A percentile compares a stretch with the other conserved stretches of the same genome.
Conservation (phyloP, 2,113 vertebrate species). For the Solea senegalensis region DNA sequence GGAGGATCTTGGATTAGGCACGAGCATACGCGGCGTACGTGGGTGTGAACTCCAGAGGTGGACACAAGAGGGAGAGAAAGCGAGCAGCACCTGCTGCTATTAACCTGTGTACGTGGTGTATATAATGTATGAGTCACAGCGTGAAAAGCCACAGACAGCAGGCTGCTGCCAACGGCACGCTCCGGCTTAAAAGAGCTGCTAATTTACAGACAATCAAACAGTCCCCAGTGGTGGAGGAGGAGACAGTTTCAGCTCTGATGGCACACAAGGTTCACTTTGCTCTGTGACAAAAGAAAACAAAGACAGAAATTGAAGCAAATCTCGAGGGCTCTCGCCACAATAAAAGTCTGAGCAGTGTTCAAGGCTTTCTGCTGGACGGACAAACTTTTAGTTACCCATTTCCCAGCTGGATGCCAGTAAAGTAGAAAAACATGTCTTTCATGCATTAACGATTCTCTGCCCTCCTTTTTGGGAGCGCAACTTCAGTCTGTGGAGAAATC, state of each 20-base stretch:
- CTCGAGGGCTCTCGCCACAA: constrained; percentile 13
- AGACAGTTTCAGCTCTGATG: constrained; percentile 1
- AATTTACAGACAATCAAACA: constrained; percentile 12
- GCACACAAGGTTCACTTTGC: constrained; percentile 8
- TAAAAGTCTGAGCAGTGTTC: constrained; percentile 24
- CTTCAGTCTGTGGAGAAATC: neutral
- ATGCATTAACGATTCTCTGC: neutral
- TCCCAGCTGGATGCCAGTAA: constrained; percentile 16
- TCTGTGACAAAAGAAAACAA: constrained; percentile 34
- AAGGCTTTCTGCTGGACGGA: constrained; percentile 17
- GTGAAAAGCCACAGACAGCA: neutral
- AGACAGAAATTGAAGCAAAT: constrained; percentile 20
- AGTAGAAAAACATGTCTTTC: neutral
- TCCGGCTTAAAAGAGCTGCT: constrained; percentile 22
- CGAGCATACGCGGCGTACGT: too few relatives aligned
- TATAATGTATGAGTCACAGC: neutral
- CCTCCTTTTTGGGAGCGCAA: neutral
- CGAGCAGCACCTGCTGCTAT: constrained; percentile 5
- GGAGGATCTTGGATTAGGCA: too few relatives aligned
- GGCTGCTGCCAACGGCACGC: constrained; percentile 14
- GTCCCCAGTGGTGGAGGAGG: constrained; percentile 6
- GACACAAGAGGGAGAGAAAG: neutral
- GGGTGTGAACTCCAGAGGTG: neutral
- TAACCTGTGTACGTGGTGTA: neutral
- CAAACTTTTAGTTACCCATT: constrained; percentile 25